phyloP scores from a whole-genome alignment of 1,140 invertebrate species.

The Steinernema khuongi region DNA sequence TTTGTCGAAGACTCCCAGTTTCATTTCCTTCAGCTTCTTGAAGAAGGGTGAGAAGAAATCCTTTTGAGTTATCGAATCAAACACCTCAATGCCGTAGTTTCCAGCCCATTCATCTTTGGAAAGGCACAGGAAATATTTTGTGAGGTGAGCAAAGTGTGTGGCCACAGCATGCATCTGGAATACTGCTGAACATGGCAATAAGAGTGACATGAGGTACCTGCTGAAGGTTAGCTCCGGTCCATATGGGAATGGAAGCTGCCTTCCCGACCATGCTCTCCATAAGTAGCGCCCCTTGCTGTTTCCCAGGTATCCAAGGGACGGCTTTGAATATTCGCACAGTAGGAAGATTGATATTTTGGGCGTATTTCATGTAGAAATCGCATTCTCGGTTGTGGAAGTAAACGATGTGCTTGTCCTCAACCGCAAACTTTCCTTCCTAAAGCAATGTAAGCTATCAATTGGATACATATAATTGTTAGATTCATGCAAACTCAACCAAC shows the following conservation, averaged over 20 bases:
- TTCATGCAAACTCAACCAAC: too few species aligned
- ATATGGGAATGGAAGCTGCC: neutral
- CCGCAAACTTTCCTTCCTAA: neutral
- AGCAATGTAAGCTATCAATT: neutral
- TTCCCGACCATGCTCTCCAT: slow-evolving; percentile 14
- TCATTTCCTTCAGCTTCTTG: slow-evolving; percentile 16
- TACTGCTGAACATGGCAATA: neutral
- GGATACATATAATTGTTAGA: too few species aligned
- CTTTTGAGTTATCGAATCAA: neutral
- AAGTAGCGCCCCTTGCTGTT: neutral
- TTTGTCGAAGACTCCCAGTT: neutral
- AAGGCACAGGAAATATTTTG: neutral
- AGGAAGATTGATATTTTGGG: neutral
- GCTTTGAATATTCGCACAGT: slow-evolving; percentile 3
- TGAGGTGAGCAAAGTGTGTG: neutral
- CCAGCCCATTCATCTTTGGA: neutral
- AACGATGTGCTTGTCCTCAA: neutral
- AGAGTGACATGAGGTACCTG: neutral
- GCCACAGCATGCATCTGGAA: slow-evolving; percentile 2
- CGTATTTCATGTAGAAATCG: slow-evolving; percentile 17
- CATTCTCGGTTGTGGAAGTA: slow-evolving; percentile 8
- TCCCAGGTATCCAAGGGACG: neutral
- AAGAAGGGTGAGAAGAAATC: neutral
- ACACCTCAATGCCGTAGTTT: neutral
- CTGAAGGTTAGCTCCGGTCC: neutral